Evolutionary conservation across 2,888 invertebrate genomes (phyloP), one percentile per base, ranked within the genome.

Genomic region (Linyphia triangularis): DNA sequence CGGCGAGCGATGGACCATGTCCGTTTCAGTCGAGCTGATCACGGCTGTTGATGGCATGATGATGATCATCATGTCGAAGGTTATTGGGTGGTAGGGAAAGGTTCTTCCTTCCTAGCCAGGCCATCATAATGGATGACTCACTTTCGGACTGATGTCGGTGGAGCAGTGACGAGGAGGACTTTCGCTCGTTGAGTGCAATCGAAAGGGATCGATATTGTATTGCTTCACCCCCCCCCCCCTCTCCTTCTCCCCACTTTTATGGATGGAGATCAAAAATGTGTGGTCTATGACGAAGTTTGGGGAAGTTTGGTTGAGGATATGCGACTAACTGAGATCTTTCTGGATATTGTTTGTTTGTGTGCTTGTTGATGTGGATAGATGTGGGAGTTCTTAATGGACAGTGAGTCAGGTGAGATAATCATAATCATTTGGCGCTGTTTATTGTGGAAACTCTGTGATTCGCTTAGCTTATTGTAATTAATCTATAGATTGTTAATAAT

Each of bases 71-170:
- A 33, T 86, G 86, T 88, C 86, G 86, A 88, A 88, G 86, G 86
- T 88, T 88, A 88, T 67, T 81, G 86, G 86, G 81, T 82, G 67
- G 81, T 28, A n/a, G n/a, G n/a, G n/a, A n/a, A n/a, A n/a, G n/a
- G n/a, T 16, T 22, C 63, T 63, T 51, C 6, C 59, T 37, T 24
- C 33, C 33, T 28, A 22, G 16, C 63, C 26, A 24, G 37, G 59
- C 19, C 59, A 33, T 2, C 22, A 13, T 10, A 13, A 26, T 1
- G 28, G 73, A 57, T 75, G 57, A 26, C 37, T 43, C 33, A 24
- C 30, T 57, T 57, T 26, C 7, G 13, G n/a, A 37, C 7, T 33
- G 67, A n/a, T 67, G 61, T 61, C 19, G 33, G 33, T 6, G 33
- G 33, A 4, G 33, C 5, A 33, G 33, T 4, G 51, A 51, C 13